Evolutionary conservation across 2,888 invertebrate species (phyloP).

Genomic region (Melieria omissa): DNA sequence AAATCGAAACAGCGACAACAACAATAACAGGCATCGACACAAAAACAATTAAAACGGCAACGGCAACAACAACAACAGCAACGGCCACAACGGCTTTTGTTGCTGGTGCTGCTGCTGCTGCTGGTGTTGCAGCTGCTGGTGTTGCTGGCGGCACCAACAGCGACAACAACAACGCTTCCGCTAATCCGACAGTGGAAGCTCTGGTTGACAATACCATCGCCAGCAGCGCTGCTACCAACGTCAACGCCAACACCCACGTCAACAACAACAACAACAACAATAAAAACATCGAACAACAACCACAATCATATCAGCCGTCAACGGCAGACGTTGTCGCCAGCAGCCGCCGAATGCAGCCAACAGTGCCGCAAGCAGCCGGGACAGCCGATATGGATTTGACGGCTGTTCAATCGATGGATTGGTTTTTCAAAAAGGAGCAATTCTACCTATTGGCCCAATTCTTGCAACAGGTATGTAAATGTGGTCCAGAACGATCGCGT

Average conservation of each 20-base stretch:
- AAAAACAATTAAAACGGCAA: slow-evolving; percentile 29
- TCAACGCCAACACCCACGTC: slow-evolving; percentile 35
- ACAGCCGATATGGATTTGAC: slow-evolving; percentile 90
- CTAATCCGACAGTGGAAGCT: background rate
- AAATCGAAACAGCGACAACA: slow-evolving; percentile 30
- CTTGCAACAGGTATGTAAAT: slow-evolving; percentile 90
- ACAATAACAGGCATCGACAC: slow-evolving; percentile 26
- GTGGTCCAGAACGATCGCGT: background rate
- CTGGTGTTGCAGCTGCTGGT: slow-evolving; percentile 34
- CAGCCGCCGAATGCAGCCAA: slow-evolving; percentile 77
- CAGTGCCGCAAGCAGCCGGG: slow-evolving; percentile 77
- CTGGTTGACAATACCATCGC: background rate
- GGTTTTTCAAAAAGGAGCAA: slow-evolving; percentile 95
- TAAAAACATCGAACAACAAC: slow-evolving; percentile 22
- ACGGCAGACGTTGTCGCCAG: slow-evolving; percentile 34
- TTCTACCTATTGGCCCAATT: slow-evolving; percentile 94
- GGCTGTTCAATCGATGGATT: slow-evolving; percentile 96
- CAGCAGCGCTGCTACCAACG: slow-evolving; percentile 14
- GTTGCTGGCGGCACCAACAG: slow-evolving; percentile 27
- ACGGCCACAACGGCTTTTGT: slow-evolving; percentile 32
- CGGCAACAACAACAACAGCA: slow-evolving; percentile 34
- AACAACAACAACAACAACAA: slow-evolving; percentile 26
- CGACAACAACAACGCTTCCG: slow-evolving; percentile 16
- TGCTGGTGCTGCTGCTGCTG: slow-evolving; percentile 28
- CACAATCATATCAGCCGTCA: slow-evolving; percentile 35